Base-by-base conservation (phyloP, 2,797 vertebrate species). In the Knipowitschia caucasica region DNA sequence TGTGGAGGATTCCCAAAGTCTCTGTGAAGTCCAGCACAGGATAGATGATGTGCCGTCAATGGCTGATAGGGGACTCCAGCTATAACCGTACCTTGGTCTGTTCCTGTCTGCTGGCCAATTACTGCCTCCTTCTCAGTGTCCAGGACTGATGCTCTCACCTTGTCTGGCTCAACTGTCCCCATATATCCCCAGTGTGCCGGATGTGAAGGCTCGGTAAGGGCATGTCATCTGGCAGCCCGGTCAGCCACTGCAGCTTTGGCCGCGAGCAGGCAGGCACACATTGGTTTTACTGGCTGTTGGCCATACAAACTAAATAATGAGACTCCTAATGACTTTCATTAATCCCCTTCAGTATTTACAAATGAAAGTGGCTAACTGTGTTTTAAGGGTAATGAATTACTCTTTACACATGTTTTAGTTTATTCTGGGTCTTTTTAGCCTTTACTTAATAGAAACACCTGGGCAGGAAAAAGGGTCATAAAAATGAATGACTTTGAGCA, bases 111-210 rank as follows among this genome's bases (percentile, higher is more conserved):
- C 62, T 45, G 46, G 56, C 64, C 73, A 72, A 75, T 79, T 78
- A 77, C 61, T 56, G 65, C 23, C 17, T 66, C 29, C 59, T 47
- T 73, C 58, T 65, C 64, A 52, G 64, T 51, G 46, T 40, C 1
- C 38, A 67, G 59, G 57, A 44, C 21, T 49, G 49, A 63, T 57
- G 47, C 49, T 50, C 44, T 75, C 70, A 77, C 77, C 75, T 76
- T 63, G 65, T 61, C 62, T 73, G 64, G 60, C 71, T 68, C 55
- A 61, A 69, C 74, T 78, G 67, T 69, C 66, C 74, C 68, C 39
- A 50, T 34, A 68, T 54, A 61, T 70, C 58, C 62, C 50, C 44
- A 24, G 67, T 58, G 69, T 55, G 58, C 55, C 56, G 61, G 34
- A 57, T 62, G 62, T 64, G 70, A 68, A 69, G 64, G 62, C 59